Evolutionary conservation across 2,797 vertebrate genomes (phyloP), one percentile per base, ranked within the genome.

Genomic region (Buphagus erythrorhynchus): DNA sequence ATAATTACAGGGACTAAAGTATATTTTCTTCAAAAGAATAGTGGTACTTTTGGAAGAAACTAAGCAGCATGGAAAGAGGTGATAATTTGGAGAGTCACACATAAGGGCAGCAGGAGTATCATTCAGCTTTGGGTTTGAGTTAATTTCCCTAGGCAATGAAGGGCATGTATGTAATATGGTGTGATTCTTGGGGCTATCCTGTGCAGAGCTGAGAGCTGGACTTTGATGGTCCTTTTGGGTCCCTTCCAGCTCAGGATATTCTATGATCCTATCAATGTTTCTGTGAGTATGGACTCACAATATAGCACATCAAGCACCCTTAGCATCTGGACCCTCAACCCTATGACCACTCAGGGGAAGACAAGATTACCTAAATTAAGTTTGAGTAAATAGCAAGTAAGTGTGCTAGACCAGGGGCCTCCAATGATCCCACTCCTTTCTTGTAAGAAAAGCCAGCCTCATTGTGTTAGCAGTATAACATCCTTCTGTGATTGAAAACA

Each of bases 401-500:
- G 12, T 26, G 10, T 58, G 62, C 11, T 54, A 49, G 40, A 43
- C 16, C 19, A 29, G 25, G 6, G 21, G 9, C 29, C 21, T 33
- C 58, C 33, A 55, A 1, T 18, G 7, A 67, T 66, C 35, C 48
- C 24, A 25, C 26, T 72, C 31, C 17, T 77, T 73, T 72, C 67
- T 91, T 1, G 4, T 59, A 69, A 59, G 85, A 45, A 93, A 75
- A 54, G 31, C 14, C 71, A 69, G 13, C 55, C 65, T 71, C 5
- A 19, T 33, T 79, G 38, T 86, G 68, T 71, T 91, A 93, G 55
- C 22, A 35, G 87, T 81, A 29, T 82, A 92, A 86, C 67, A 90
- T 83, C 90, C 42, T 79, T 71, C 66, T 31, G 66, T 82, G 90
- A 95, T 83, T 94, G 87, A 82, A 96, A 97, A 93, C 94, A 95